phyloP scores from a whole-genome alignment of 1,140 invertebrate genomes.

The Acromyrmex charruanus region DNA sequence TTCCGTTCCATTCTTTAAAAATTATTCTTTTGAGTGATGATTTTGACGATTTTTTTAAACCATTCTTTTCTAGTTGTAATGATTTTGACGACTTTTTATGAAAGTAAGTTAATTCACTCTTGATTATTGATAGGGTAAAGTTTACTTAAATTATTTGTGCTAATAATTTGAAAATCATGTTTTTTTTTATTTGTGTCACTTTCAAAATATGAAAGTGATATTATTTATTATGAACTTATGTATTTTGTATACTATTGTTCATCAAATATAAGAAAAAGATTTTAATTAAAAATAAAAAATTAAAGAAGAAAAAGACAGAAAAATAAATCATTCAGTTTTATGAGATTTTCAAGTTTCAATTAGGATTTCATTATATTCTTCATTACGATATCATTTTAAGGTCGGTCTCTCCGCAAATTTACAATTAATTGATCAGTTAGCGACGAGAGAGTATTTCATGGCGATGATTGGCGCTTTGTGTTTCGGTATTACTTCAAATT shows the following conservation, averaged over 20 bases:
- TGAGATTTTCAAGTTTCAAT: not conserved
- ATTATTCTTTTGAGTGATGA: too few relatives aligned
- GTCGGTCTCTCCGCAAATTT: not conserved
- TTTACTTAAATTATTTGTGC: too few relatives aligned
- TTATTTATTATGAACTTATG: too few relatives aligned
- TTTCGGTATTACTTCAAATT: slow-evolving; percentile 11
- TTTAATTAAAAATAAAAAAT: not conserved
- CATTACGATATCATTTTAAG: not conserved
- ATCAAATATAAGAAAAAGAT: not conserved
- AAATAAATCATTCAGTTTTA: not conserved
- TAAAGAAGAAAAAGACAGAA: not conserved
- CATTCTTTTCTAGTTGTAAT: too few relatives aligned
- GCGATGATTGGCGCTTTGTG: not conserved
- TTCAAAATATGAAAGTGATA: too few relatives aligned
- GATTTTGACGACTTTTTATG: too few relatives aligned
- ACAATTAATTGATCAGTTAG: not conserved
- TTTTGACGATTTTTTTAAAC: too few relatives aligned
- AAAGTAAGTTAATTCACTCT: too few relatives aligned
- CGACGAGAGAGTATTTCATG: not conserved
- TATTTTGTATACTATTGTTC: not conserved
- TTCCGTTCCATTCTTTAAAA: too few relatives aligned
- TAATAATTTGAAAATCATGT: too few relatives aligned
- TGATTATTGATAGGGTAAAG: too few relatives aligned
- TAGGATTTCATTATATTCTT: not conserved
- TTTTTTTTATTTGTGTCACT: too few relatives aligned